phyloP scores from a whole-genome alignment of 2,888 invertebrate genomes.

The Andrena flavipes region DNA sequence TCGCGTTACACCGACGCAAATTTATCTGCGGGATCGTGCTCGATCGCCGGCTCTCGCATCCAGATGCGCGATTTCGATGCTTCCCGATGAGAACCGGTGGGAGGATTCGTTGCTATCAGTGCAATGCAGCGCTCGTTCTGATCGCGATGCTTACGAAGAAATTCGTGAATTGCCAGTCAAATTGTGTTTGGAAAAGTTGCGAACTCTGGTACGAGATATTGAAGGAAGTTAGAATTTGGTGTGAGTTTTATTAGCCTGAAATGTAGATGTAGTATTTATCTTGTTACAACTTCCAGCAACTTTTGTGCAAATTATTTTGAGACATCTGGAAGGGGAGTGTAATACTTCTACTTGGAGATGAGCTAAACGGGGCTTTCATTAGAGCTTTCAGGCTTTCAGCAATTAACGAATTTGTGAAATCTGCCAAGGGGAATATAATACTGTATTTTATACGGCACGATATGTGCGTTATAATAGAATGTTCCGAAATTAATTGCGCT shows the following conservation, averaged over 20 bases:
- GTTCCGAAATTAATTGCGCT: not conserved
- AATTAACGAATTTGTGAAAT: too few species aligned
- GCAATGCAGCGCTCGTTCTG: not conserved
- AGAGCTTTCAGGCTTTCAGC: too few species aligned
- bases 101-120: not conserved
- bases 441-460: too few species aligned
- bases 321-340: too few species aligned
- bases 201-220: too few species aligned
- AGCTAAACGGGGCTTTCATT: too few species aligned
- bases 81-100: not conserved
- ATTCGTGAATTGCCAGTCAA: not conserved
- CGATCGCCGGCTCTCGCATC: not conserved
- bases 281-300: too few species aligned
- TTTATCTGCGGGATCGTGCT: slow-evolving; percentile 8
- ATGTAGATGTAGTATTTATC: too few species aligned
- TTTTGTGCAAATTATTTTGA: too few species aligned
- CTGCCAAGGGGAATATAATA: too few species aligned
- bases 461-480: not conserved
- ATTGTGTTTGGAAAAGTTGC: not conserved
- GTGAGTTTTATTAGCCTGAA: not conserved
- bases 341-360: too few species aligned
- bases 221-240: too few species aligned
- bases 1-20: not conserved
- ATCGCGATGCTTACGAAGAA: not conserved
- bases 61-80: not conserved